Conservation (phyloP, 1,140 invertebrate genomes). For the Drosophila tani region DNA sequence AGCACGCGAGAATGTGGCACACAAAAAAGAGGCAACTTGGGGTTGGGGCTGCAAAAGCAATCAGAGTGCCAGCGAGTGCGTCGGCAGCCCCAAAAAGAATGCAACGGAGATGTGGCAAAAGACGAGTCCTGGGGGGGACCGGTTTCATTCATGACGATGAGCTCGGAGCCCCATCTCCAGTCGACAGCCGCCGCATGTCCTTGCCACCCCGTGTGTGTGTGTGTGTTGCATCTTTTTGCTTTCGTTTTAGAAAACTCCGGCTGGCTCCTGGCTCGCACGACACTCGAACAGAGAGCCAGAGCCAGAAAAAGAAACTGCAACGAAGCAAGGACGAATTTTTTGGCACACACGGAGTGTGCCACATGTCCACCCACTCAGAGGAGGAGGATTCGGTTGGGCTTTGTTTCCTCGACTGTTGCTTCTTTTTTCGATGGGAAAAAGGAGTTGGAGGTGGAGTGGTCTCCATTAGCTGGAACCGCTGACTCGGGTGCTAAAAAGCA, state of each 20-base stretch:
- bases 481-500: constrained; percentile 54
- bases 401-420: constrained; percentile 49
- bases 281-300: constrained; percentile 48
- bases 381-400: constrained; percentile 33
- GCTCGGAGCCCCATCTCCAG: constrained; percentile 50
- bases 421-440: constrained; percentile 19
- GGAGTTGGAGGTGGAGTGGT: constrained; percentile 2
- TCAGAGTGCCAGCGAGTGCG: constrained; percentile 11
- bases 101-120: constrained; percentile 63
- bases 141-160: constrained; percentile 70
- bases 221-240: constrained; percentile 74
- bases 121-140: constrained; percentile 28
- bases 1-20: constrained; percentile 24
- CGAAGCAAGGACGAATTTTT: constrained; percentile 84
- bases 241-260: constrained; percentile 78
- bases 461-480: constrained; percentile 24
- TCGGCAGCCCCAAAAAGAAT: constrained; percentile 55
- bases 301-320: constrained; percentile 81
- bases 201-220: constrained; percentile 27
- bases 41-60: constrained; percentile 25
- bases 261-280: constrained; percentile 53
- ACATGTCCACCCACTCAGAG: constrained; percentile 2
- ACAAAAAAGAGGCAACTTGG: constrained; percentile 8
- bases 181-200: constrained; percentile 46
- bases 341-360: constrained; percentile 50